These are phyloP conservation scores for Caerostris darwini DNA, from an alignment of 1,140 invertebrate species.

Conservation along the genomic window DNA sequence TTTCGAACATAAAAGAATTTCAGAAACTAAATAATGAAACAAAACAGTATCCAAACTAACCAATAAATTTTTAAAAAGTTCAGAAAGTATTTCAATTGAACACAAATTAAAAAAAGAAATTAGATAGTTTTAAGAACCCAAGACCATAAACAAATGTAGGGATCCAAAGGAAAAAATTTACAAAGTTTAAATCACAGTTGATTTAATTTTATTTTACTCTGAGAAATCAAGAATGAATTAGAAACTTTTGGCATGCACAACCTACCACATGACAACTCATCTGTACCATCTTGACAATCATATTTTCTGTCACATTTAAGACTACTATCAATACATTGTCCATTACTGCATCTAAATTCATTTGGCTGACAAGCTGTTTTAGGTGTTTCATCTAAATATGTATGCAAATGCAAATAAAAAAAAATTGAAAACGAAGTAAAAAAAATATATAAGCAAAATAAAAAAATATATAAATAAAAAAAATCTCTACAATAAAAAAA, in stretches of 20 bases:
- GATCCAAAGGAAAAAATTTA: no score
- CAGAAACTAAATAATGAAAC: no score
- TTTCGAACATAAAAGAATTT: not conserved
- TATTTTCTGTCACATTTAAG: slow-evolving; percentile 80
- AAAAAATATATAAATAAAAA: not conserved
- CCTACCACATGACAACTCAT: slow-evolving; percentile 74
- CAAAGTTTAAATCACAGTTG: not conserved
- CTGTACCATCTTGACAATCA: slow-evolving; percentile 84
- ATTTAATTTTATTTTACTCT: no score
- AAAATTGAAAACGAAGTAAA: not conserved
- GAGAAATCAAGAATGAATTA: not conserved
- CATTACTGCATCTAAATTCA: slow-evolving; percentile 83
- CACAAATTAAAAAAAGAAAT: no score
- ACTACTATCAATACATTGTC: slow-evolving; percentile 80
- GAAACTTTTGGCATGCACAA: slow-evolving; percentile 76
- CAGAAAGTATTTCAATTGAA: no score
- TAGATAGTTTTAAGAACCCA: no score
- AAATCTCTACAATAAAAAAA: not conserved
- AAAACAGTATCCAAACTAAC: no score
- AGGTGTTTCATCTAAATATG: slow-evolving; percentile 6
- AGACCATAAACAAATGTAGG: no score
- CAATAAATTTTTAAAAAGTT: no score
- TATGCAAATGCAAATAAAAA: not conserved
- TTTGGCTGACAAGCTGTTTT: slow-evolving; percentile 78
- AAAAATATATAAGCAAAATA: not conserved